phyloP scores from a whole-genome alignment of 2,113 vertebrate genomes.

The Gulo gulo region DNA sequence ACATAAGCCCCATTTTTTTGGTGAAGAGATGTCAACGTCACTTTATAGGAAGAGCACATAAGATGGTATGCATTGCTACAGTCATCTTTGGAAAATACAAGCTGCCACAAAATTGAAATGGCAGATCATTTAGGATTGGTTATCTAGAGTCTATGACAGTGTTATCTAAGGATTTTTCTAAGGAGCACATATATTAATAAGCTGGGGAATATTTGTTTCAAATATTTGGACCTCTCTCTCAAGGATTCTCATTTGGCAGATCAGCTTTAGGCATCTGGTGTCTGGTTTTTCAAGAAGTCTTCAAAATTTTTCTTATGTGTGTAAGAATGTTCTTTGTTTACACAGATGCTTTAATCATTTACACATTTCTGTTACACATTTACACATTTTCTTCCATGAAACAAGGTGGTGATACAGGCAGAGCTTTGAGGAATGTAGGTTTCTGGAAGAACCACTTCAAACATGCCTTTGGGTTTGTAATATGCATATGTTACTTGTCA shows the following conservation, averaged over 20 bases:
- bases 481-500: conserved; percentile 46
- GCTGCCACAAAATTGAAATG: neutral
- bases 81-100: conserved; percentile 18
- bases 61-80: neutral
- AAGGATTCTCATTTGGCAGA: neutral
- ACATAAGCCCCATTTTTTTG: neutral
- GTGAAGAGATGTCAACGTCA: neutral
- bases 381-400: conserved; percentile 29
- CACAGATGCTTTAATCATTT: conserved; percentile 32
- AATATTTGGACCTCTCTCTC: neutral
- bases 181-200: neutral
- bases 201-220: neutral
- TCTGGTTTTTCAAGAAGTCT: conserved; percentile 3
- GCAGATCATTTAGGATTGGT: neutral
- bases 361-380: conserved; percentile 36
- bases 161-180: neutral
- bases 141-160: neutral
- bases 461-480: conserved; percentile 29
- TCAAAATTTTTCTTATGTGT: neutral
- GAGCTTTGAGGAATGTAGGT: neutral
- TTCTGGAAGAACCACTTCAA: neutral
- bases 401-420: neutral
- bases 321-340: conserved; percentile 55
- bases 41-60: neutral
- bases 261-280: neutral